Evolutionary conservation across 2,797 vertebrate species (phyloP).

Genomic region (Sebastes trivittatus): DNA sequence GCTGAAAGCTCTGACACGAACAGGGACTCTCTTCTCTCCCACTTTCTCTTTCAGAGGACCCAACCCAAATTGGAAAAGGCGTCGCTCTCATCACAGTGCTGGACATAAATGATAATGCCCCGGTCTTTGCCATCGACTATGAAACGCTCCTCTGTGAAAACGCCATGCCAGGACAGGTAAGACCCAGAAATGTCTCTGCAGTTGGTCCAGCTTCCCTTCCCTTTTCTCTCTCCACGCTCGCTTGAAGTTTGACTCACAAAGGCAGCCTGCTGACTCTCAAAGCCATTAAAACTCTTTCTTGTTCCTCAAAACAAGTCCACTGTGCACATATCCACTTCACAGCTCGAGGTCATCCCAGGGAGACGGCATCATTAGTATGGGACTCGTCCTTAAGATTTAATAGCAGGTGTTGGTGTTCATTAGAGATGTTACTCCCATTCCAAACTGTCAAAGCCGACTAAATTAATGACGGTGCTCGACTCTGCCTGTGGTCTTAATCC

Average conservation of each 20-base stretch:
- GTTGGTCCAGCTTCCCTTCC: background rate
- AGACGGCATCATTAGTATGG: constrained; percentile 62
- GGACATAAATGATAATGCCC: constrained; percentile 96
- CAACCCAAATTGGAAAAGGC: constrained; percentile 91
- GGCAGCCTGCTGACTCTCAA: constrained; percentile 50
- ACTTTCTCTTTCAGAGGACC: constrained; percentile 86
- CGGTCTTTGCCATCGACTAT: constrained; percentile 93
- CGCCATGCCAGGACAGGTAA: constrained; percentile 89
- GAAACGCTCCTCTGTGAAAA: constrained; percentile 95
- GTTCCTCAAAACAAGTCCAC: constrained; percentile 48
- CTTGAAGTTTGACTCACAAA: constrained; percentile 58
- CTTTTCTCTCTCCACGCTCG: background rate
- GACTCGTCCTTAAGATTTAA: constrained; percentile 52
- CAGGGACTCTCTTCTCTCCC: background rate
- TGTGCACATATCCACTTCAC: constrained; percentile 25
- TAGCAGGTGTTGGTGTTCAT: constrained; percentile 60
- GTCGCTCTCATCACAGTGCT: constrained; percentile 88
- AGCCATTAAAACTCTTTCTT: constrained; percentile 62
- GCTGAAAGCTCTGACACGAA: background rate
- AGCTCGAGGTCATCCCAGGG: constrained; percentile 52
- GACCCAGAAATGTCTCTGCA: constrained; percentile 31
- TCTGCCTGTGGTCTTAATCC: constrained; percentile 49
- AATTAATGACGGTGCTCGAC: constrained; percentile 54
- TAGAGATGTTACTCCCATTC: constrained; percentile 48
- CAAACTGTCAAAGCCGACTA: constrained; percentile 34